Evolutionary conservation across 2,888 invertebrate species (phyloP).

Genomic region (Acronicta alni): DNA sequence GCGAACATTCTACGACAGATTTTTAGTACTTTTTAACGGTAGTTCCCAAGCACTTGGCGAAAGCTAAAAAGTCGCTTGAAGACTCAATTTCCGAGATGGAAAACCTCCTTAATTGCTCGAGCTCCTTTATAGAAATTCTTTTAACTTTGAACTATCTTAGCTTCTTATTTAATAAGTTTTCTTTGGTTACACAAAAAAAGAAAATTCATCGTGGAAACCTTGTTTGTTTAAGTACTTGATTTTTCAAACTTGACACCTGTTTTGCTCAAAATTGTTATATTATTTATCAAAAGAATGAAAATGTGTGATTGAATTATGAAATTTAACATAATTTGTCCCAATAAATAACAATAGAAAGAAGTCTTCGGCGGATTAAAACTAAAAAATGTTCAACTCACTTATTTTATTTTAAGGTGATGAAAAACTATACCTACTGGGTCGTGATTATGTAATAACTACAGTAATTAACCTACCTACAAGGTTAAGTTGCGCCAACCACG

Average conservation of each 20-base stretch:
- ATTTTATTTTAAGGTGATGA: too few species aligned
- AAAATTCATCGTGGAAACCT: neutral
- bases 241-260: neutral
- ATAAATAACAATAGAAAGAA: too few species aligned
- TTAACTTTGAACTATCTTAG: conserved; percentile 36
- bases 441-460: too few species aligned
- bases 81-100: conserved; percentile 51
- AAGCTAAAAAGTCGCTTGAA: conserved; percentile 38
- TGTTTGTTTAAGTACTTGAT: conserved; percentile 1
- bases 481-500: too few species aligned
- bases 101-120: conserved; percentile 44
- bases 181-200: conserved; percentile 12
- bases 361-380: too few species aligned
- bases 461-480: too few species aligned
- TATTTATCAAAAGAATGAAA: too few species aligned
- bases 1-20: conserved; percentile 31
- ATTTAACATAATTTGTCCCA: too few species aligned
- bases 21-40: conserved; percentile 46
- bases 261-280: too few species aligned
- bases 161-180: conserved; percentile 27
- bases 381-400: too few species aligned
- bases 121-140: conserved; percentile 31
- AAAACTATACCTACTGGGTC: too few species aligned
- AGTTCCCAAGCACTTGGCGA: conserved; percentile 30
- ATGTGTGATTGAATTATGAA: too few species aligned